A percentile compares a stretch with the other conserved stretches of the same genome.
These are phyloP conservation scores for Hemichromis elongatus DNA, from an alignment of 2,113 vertebrate species.

Conservation along the genomic window DNA sequence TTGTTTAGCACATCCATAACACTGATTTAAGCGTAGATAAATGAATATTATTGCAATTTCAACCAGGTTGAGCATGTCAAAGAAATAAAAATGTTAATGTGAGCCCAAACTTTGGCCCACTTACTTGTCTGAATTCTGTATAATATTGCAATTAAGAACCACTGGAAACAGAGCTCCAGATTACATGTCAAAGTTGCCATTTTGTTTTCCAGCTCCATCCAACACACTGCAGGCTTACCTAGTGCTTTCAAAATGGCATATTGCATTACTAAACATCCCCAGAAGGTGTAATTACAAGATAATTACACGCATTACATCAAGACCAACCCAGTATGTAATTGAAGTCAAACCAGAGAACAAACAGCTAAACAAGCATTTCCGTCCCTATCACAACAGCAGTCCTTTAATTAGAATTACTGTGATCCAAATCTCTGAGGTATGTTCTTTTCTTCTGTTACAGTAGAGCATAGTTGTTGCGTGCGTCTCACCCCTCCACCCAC, in stretches of 20 bases:
- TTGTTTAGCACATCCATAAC: not conserved
- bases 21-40: not conserved
- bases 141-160: not conserved
- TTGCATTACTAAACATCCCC: conserved; percentile 53
- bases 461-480: not conserved
- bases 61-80: not conserved
- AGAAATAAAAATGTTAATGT: not conserved
- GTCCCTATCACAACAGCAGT: conserved; percentile 57
- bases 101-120: not conserved
- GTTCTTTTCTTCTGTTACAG: conserved; percentile 36
- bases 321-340: conserved; percentile 36
- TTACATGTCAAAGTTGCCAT: not conserved
- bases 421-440: conserved; percentile 17
- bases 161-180: not conserved
- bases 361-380: conserved; percentile 38
- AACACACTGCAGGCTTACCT: conserved; percentile 21
- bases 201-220: not conserved
- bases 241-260: conserved; percentile 41
- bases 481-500: not conserved
- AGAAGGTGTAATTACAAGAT: conserved; percentile 58
- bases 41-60: not conserved
- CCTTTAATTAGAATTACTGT: conserved; percentile 50
- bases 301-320: conserved; percentile 55
- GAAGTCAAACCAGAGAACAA: conserved; percentile 27
- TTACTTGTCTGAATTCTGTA: not conserved